These are phyloP conservation scores for Virgularia gustaviana DNA, from an alignment of 92 coral and sea anemone genomes.

Conservation along the genomic window DNA sequence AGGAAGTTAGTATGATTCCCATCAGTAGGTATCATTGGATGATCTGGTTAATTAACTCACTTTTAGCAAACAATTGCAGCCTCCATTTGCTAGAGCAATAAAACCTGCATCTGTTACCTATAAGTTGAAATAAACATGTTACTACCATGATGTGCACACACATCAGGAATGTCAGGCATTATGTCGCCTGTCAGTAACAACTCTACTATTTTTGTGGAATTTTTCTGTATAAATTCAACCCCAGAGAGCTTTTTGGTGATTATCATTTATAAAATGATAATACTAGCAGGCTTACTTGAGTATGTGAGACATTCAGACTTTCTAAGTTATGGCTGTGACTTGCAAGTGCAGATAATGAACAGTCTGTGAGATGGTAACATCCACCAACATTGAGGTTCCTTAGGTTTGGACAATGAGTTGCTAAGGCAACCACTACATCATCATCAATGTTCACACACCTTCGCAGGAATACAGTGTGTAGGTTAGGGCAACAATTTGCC, in stretches of 20 bases:
- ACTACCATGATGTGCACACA: neutral
- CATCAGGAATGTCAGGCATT: neutral
- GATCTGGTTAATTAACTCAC: no score
- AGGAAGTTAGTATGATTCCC: no score
- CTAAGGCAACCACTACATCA: slow-evolving; percentile 63
- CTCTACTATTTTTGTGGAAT: neutral
- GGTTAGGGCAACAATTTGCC: slow-evolving; percentile 53
- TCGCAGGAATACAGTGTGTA: slow-evolving; percentile 79
- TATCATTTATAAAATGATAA: no score
- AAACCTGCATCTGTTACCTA: slow-evolving; percentile 87
- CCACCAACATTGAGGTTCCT: slow-evolving; percentile 76
- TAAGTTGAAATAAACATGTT: neutral
- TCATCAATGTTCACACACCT: slow-evolving; percentile 71
- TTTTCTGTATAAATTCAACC: no score
- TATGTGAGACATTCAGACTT: slow-evolving; percentile 74
- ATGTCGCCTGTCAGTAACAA: neutral
- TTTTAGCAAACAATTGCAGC: slow-evolving; percentile 40
- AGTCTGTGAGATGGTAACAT: slow-evolving; percentile 68
- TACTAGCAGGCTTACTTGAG: slow-evolving; percentile 81
- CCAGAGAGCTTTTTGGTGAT: no score
- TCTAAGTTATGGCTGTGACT: slow-evolving; percentile 60
- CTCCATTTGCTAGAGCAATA: slow-evolving; percentile 68
- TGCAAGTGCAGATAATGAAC: slow-evolving; percentile 66
- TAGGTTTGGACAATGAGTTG: slow-evolving; percentile 61
- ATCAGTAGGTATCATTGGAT: no score